Percentiles rank a stretch among this genome's conserved stretches.
These are phyloP conservation scores for Cantharis nigra DNA, from an alignment of 2,888 invertebrate species.

Conservation along the genomic window DNA sequence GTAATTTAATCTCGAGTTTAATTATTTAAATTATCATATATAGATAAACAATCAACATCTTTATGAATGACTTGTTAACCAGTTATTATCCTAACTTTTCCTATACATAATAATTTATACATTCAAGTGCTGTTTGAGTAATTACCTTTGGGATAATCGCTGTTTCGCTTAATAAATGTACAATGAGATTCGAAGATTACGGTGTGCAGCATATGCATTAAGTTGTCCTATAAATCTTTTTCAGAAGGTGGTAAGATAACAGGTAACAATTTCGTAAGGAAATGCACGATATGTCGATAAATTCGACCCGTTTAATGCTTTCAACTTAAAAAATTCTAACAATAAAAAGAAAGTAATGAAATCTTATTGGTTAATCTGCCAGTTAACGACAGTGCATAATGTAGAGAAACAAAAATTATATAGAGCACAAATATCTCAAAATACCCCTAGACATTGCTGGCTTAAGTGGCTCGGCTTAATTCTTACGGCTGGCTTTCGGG, in stretches of 20 bases:
- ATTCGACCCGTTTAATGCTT: background rate
- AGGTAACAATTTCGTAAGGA: background rate
- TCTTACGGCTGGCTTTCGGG: too few relatives aligned
- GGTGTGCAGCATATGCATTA: conserved; percentile 20
- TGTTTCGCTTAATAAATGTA: conserved; percentile 24
- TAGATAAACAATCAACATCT: background rate
- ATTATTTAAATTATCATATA: background rate
- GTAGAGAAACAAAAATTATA: too few relatives aligned
- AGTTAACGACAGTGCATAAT: too few relatives aligned
- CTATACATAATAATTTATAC: background rate
- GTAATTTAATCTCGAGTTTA: background rate
- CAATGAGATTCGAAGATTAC: conserved; percentile 25
- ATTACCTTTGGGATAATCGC: conserved; percentile 22
- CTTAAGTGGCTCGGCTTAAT: too few relatives aligned
- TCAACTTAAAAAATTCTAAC: background rate
- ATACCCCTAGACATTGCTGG: too few relatives aligned
- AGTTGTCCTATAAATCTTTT: conserved; percentile 22
- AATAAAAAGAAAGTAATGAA: too few relatives aligned
- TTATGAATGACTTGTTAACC: background rate
- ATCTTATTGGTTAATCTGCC: too few relatives aligned
- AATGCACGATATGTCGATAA: background rate
- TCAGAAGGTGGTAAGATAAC: background rate
- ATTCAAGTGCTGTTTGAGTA: conserved; percentile 5
- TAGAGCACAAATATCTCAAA: too few relatives aligned
- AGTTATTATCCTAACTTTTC: background rate